phyloP scores from a whole-genome alignment of 2,888 invertebrate species.

The Sialis fuliginosa region DNA sequence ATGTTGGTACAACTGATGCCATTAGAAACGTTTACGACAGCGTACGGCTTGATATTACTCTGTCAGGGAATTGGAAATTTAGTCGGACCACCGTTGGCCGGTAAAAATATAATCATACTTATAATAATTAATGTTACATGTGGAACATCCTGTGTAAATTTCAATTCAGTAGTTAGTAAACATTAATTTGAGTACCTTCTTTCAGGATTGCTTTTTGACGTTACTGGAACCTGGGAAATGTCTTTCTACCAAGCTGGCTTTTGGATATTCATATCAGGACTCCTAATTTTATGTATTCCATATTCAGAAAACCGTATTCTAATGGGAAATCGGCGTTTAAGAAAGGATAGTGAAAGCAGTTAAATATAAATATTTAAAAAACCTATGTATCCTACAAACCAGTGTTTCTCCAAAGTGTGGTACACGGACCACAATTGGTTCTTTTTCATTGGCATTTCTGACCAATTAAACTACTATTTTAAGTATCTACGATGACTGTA shows the following conservation, averaged over 20 bases:
- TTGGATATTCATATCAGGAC: slow-evolving; percentile 65
- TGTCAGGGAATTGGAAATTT: slow-evolving; percentile 88
- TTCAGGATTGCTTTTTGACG: slow-evolving; percentile 40
- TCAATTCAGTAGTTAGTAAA: too few species aligned
- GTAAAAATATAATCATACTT: slow-evolving; percentile 23
- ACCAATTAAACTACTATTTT: too few species aligned
- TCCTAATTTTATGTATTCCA: slow-evolving; percentile 46
- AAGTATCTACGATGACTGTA: too few species aligned
- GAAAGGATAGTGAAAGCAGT: slow-evolving; percentile 22
- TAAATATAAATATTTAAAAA: too few species aligned
- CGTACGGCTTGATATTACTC: slow-evolving; percentile 75
- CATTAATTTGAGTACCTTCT: slow-evolving; percentile 6
- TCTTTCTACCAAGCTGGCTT: slow-evolving; percentile 67
- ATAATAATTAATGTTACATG: too few species aligned
- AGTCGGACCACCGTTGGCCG: slow-evolving; percentile 81
- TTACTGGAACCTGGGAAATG: slow-evolving; percentile 53
- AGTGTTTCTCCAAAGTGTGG: too few species aligned
- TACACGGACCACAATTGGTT: too few species aligned
- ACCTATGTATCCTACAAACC: too few species aligned
- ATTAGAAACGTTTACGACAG: slow-evolving; percentile 78
- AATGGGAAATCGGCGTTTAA: slow-evolving; percentile 32
- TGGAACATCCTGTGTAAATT: too few species aligned
- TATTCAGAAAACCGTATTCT: slow-evolving; percentile 46
- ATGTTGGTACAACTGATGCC: slow-evolving; percentile 78
- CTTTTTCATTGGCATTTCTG: too few species aligned